A percentile compares a stretch with the other conserved stretches of the same genome.
Conservation (phyloP, 2,888 invertebrate genomes). For the Microchrysa polita region DNA sequence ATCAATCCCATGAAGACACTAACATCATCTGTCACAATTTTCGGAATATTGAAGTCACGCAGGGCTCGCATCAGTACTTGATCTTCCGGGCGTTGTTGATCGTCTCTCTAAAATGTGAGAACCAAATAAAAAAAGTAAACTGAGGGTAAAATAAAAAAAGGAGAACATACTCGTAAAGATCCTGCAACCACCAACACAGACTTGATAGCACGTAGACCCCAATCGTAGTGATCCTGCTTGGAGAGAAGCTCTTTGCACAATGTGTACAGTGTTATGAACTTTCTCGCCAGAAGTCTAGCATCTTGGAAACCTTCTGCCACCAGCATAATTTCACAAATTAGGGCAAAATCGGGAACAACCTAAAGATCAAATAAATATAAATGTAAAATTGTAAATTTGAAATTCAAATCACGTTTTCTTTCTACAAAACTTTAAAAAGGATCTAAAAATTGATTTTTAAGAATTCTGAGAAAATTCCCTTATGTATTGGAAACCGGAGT, state of each 20-base stretch:
- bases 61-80: conserved; percentile 94
- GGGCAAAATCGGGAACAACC: conserved; percentile 91
- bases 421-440: no score
- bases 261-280: conserved; percentile 93
- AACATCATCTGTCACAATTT: conserved; percentile 91
- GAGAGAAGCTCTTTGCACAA: conserved; percentile 90
- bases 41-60: conserved; percentile 93
- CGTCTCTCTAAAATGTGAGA: conserved; percentile 68
- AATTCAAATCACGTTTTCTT: no score
- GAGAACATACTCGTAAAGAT: conserved; percentile 75
- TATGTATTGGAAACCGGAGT: no score
- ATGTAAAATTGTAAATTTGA: no score
- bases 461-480: no score
- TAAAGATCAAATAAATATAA: no score
- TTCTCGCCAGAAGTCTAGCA: conserved; percentile 86
- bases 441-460: no score
- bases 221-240: conserved; percentile 96
- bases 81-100: conserved; percentile 83
- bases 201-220: conserved; percentile 95
- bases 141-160: no score
- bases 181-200: conserved; percentile 95
- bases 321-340: conserved; percentile 97
- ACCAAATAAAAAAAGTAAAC: not conserved
- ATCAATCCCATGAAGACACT: conserved; percentile 95
- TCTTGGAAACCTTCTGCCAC: conserved; percentile 96